Evolutionary conservation across 2,888 invertebrate genomes (phyloP), one percentile per base, ranked within the genome.

Genomic region (Rhagonycha fulva): DNA sequence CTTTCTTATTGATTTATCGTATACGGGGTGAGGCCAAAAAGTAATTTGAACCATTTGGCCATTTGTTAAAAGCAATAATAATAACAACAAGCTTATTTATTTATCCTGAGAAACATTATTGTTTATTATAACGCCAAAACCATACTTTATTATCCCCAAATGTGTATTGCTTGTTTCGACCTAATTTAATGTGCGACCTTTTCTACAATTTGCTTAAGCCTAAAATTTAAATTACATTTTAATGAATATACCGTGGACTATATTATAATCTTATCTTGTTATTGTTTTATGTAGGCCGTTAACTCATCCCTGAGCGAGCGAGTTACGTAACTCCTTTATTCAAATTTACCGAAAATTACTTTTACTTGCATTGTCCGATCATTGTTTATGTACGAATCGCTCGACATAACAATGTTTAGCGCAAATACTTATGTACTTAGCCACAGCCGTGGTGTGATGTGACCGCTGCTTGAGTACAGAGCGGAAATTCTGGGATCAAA

Each of bases 201-300:
- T 74, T 70, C 74, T 62, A 19, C 30, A n/a, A 26, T 70, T 66
- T 74, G 19, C 66, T 19, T 62, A 70, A 66, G 66, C 63, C 63
- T 66, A 66, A 66, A 63, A 66, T 66, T n/a, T 66, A 66, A 66
- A 24, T 70, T 63, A 63, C 70, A 74, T 66, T 74, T 74, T 74
- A 74, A 74, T 74, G 74, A 74, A 74, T 47, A n/a, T 74, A 69
- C 70, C 74, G 66, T 60, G 70, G 63, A 63, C 63, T 74, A 70
- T 32, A 32, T 32, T 32, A 32, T 74, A 74, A 47, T 74, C 69
- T 70, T 70, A 69, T 63, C 70, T 70, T 67, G 74, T 70, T 74
- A 70, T 70, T 74, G 74, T 74, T 63, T 74, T 74, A 74, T 74
- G 74, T 66, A 10, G 63, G 63, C 24, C 11, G 26, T 66, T 24